Evolutionary conservation across 2,888 invertebrate species (phyloP), one percentile per base, ranked within the genome.

Genomic region (Hydraecia micacea): DNA sequence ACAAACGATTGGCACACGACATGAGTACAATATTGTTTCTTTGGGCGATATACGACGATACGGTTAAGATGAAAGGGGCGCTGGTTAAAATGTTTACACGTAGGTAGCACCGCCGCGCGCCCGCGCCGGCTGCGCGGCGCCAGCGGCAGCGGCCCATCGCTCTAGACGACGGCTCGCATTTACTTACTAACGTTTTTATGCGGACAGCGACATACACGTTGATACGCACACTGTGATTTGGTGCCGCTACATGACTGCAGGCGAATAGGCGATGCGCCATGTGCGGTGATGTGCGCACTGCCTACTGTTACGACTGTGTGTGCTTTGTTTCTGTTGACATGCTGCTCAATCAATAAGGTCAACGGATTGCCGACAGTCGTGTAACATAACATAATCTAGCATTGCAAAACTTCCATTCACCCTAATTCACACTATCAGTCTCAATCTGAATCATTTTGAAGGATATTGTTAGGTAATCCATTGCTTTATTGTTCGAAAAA

Each of bases 21-120:
- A 78, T 75, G 71, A 77, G 73, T 58, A 65, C 73, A 74, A 75
- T 68, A 83, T 87, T 80, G 81, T 87, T 87, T 85, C 80, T 84
- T 73, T 78, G 75, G 65, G 81, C 75, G 78, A 79, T 79, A 75
- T 66, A 79, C 75, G 76, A 86, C 80, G 77, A 73, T 79, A 75
- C 86, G 73, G 83, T 73, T 72, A 73, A 86, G 78, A 89, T 89
- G 85, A 88, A 88, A 89, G 88, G 79, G 74, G 71, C 71, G 62
- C 80, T 73, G 81, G 79, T 70, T 83, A 86, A 86, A 87, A 86
- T 88, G 88, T 88, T 88, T 88, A 89, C 81, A 71, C 49, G 28
- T n/a, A 46, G 68, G 11, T 13, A 13, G 21, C n/a, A 42, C 36
- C 25, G 63, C 25, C 25, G 25, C 52, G 9, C 8, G 3, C 55